A percentile compares a stretch with the other conserved stretches of the same genome.
Evolutionary conservation across 1,140 invertebrate genomes (phyloP).

Genomic region (Lepidotrigona ventralis): DNA sequence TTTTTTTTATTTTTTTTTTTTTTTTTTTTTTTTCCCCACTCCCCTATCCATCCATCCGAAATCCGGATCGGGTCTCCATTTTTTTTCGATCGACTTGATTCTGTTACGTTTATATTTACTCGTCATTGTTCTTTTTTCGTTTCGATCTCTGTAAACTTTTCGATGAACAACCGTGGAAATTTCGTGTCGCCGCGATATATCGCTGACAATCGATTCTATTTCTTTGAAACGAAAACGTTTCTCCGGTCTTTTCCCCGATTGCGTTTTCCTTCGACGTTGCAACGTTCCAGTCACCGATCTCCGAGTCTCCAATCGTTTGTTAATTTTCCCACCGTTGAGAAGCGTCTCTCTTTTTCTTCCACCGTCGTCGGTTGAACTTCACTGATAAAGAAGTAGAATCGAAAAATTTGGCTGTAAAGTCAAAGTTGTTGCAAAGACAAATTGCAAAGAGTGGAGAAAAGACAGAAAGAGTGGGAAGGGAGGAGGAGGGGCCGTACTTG

Average conservation of each 20-base stretch:
- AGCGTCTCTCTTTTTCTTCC: background rate
- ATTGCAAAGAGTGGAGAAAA: background rate
- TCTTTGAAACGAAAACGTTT: background rate
- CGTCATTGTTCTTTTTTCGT: background rate
- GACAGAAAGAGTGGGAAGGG: background rate
- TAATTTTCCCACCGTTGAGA: background rate
- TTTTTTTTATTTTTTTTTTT: too few species aligned
- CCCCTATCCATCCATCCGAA: too few species aligned
- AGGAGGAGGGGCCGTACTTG: constrained; percentile 22
- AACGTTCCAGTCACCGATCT: background rate
- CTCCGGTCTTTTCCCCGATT: background rate
- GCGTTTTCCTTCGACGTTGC: background rate
- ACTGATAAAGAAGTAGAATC: too few species aligned
- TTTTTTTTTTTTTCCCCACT: too few species aligned
- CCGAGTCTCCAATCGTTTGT: background rate
- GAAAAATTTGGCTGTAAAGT: background rate
- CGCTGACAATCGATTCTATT: background rate
- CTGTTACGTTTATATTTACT: background rate
- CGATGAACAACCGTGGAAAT: background rate
- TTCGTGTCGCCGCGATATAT: background rate
- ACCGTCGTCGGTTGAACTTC: too few species aligned
- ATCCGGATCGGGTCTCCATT: background rate
- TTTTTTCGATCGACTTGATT: background rate
- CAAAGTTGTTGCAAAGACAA: background rate
- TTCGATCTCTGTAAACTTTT: background rate